Evolutionary conservation across 2,113 vertebrate species (phyloP).

Genomic region (Cyanoliseus patagonus): DNA sequence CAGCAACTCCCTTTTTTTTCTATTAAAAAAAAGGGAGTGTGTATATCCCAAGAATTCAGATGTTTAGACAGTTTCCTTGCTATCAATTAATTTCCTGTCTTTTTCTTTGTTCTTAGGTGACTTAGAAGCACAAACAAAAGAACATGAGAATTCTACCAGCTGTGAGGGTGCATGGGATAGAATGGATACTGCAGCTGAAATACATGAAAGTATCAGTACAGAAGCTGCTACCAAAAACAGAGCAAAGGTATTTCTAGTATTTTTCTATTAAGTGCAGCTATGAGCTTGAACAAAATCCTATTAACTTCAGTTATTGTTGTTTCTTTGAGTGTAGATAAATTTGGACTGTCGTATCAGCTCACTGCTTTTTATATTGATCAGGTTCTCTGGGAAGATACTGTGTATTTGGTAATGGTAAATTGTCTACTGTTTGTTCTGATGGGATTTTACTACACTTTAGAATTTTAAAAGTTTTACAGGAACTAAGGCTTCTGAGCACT

Average conservation of each 20-base stretch:
- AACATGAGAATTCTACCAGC: conserved; percentile 35
- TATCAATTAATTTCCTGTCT: background rate
- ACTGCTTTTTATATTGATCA: background rate
- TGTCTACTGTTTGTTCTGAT: background rate
- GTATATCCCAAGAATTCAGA: background rate
- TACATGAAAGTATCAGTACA: conserved; percentile 3
- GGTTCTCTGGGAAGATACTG: background rate
- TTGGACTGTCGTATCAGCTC: background rate
- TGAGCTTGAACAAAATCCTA: background rate
- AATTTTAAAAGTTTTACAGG: background rate
- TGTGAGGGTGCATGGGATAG: conserved; percentile 43
- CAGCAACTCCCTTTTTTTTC: background rate
- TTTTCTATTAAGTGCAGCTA: background rate
- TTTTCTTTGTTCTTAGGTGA: conserved; percentile 69
- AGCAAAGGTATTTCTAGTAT: conserved; percentile 46
- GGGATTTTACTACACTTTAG: background rate
- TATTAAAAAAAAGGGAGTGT: background rate
- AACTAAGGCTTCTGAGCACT: background rate
- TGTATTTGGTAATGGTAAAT: background rate
- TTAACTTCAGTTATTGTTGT: background rate
- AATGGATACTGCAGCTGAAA: conserved; percentile 7
- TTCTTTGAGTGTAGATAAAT: background rate
- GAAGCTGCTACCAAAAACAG: background rate
- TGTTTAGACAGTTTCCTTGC: background rate
- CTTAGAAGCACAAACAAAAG: conserved; percentile 72